Conservation (phyloP, 2,888 invertebrate genomes). For the Leptopterna dolabrata region DNA sequence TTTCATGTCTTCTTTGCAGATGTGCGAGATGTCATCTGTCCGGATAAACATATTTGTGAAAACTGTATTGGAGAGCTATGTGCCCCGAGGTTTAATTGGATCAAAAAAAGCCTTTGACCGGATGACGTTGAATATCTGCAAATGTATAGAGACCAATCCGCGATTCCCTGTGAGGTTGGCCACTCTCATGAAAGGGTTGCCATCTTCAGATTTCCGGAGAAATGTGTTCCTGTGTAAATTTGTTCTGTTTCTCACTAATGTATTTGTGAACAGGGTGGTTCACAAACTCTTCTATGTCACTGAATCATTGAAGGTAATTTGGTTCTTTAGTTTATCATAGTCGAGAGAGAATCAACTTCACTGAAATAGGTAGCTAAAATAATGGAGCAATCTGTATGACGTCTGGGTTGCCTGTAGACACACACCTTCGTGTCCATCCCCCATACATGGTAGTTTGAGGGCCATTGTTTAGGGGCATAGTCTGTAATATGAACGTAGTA, state of each 20-base stretch:
- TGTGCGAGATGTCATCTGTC: no score
- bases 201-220: background rate
- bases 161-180: background rate
- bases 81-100: constrained; percentile 6
- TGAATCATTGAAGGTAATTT: background rate
- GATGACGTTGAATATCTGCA: background rate
- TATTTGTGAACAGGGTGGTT: background rate
- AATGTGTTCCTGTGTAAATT: constrained; percentile 39
- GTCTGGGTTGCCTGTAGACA: no score
- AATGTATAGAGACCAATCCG: background rate
- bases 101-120: background rate
- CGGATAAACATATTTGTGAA: background rate
- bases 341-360: no score
- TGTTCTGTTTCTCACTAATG: background rate
- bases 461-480: no score
- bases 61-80: background rate
- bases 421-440: no score
- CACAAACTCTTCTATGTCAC: constrained; percentile 1
- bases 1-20: no score
- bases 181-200: constrained; percentile 12
- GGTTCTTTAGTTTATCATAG: no score
- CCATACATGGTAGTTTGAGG: no score
- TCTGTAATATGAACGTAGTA: no score
- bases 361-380: no score
- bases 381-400: no score